Evolutionary conservation across 2,888 invertebrate genomes (phyloP), one percentile per base, ranked within the genome.

Genomic region (Silvanus unidentatus): DNA sequence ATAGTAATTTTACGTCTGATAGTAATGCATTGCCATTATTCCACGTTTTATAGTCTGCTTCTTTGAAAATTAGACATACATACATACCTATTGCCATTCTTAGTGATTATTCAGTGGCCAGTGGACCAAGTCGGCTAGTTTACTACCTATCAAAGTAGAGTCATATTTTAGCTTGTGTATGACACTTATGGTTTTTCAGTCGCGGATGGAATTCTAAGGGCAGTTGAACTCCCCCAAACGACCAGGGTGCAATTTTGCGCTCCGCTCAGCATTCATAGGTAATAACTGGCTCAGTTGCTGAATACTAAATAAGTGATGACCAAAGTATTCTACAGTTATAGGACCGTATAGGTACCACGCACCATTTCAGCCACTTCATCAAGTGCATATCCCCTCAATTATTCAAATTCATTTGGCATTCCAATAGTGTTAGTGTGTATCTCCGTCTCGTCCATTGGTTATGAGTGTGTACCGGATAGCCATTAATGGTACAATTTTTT

Each of bases 221-320:
- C 30, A 27, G 37, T 40, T 34, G 32, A 42, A 40, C 44, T 34
- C 45, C 37, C 36, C 39, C 34, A 42, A 39, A 39, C 49, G 53
- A 55, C 52, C 53, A 46, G 49, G 43, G 49, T 47, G 54, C 57
- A 59, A 60, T 59, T 60, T 60, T 52, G 57, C 57, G 59, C 59
- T 55, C 57, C 55, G 59, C 59, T 59, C 60, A 60, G 59, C 57
- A 54, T 60, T 48, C 55, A n/a, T n/a, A 59, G 55, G 57, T 58
- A 56, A 59, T 53, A 53, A 53, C 53, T 45, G 52, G 46, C 36
- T 51, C 51, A 48, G 44, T 54, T 49, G 50, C 45, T 54, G 60
- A 58, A 60, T 60, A 56, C 58, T 54, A 59, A 60, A 60, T 55
- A 54, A 51, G 48, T 29, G 16, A 37, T 16, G 45, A 40, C 29